phyloP scores from a whole-genome alignment of 2,113 vertebrate species.

The Gopherus flavomarginatus region DNA sequence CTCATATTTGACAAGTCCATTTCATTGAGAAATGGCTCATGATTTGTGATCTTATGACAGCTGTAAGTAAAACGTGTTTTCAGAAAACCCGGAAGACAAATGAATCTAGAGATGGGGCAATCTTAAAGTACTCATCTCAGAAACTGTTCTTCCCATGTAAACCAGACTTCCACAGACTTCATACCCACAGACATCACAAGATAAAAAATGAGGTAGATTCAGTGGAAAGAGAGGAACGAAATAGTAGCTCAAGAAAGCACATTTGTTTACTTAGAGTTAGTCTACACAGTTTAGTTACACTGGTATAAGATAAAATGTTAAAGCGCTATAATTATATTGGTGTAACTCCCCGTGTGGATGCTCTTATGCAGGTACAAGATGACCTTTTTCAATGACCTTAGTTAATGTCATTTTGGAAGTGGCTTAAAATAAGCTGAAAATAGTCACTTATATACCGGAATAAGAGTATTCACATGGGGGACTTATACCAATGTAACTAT shows the following conservation, averaged over 20 bases:
- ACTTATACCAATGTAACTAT: neutral
- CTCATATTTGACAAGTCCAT: neutral
- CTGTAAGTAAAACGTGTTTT: neutral
- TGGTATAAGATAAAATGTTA: neutral
- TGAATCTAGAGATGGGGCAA: neutral
- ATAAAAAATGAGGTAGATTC: constrained; percentile 28
- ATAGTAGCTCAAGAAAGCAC: neutral
- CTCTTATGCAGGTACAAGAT: constrained; percentile 41
- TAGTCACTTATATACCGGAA: neutral
- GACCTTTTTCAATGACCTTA: constrained; percentile 39
- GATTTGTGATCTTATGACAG: neutral
- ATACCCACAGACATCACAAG: neutral
- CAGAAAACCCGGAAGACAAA: neutral
- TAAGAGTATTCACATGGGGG: neutral
- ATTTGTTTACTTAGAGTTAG: constrained; percentile 49
- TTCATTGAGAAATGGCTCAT: neutral
- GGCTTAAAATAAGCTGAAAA: constrained; percentile 32
- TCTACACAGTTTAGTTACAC: neutral
- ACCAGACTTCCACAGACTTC: neutral
- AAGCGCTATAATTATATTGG: neutral
- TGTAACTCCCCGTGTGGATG: constrained; percentile 34
- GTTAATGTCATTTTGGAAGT: constrained; percentile 51
- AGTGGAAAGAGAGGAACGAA: neutral
- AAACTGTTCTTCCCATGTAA: neutral
- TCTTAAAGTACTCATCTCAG: constrained; percentile 11